Base-by-base conservation (phyloP, 2,888 invertebrate species). In the Syrphus vitripennis region DNA sequence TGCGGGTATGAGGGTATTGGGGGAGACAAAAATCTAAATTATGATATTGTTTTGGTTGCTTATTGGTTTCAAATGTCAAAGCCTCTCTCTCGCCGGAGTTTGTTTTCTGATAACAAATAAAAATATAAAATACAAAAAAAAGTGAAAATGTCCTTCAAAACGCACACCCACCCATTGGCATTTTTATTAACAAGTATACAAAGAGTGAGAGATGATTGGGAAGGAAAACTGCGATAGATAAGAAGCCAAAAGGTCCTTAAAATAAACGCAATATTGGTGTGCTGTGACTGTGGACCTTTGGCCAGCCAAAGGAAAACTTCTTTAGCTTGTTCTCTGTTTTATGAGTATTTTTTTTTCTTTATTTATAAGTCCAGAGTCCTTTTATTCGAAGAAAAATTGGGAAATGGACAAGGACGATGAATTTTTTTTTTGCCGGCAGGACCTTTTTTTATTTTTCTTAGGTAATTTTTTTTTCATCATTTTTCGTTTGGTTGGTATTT, bases 361-460 rank as follows among this genome's bases (percentile, higher is more conserved):
- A 42, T 55, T 83, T 70, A 69, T 40, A 61, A 61, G 61, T 61
- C 16, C 26, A 16, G 16, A 59, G 50, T 75, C 50, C 71, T 71
- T 71, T 74, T 69, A 70, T 75, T 57, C 31, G 70, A 50, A 34
- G 67, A 50, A 82, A 72, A n/a, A n/a, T n/a, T 80, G 40, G 40
- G 9, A 63, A 63, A 63, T 65, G 81, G 77, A 86, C 84, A 84
- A 31, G 76, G 65, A 42, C 75, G 31, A 65, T n/a, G n/a, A n/a
- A n/a, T 14, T 37, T 70, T 50, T 26, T 50, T 42, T 55, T 37
- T 12, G 50, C 24, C 71, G 76, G 59, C 76, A 80, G 84, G 84
- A 84, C 42, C 55, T 59, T 71, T 67, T n/a, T 69, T 55, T 53
- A 69, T 78, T 90, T 90, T 90, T 90, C 89, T 90, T 89, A 89